Conservation (phyloP, 2,113 vertebrate genomes). For the Dolichallabes microphthalmus region DNA sequence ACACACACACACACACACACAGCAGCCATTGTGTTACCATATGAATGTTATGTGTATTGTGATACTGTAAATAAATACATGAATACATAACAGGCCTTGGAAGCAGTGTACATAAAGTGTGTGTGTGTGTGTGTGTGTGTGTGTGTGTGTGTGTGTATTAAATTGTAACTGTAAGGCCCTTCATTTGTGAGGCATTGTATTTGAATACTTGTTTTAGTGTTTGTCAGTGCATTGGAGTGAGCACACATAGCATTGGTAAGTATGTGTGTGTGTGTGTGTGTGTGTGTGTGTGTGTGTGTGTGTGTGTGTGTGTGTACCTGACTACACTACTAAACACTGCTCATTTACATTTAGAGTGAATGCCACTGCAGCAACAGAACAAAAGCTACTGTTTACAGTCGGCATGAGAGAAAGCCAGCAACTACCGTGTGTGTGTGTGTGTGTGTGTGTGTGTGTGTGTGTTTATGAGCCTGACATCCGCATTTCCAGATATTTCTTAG, state of each 20-base stretch:
- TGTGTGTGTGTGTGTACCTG: constrained; percentile 57
- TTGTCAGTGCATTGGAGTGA: constrained; percentile 24
- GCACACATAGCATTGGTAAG: constrained; percentile 20
- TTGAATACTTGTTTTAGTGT: constrained; percentile 33
- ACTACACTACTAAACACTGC: constrained; percentile 66
- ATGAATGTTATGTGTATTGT: not conserved
- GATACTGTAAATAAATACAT: not conserved
- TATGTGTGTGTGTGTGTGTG: constrained; percentile 4
- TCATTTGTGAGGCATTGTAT: constrained; percentile 18
- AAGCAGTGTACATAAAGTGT: constrained; percentile 12
- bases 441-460: constrained; percentile 21
- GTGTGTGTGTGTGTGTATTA: constrained; percentile 29
- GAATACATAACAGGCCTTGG: not conserved
- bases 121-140: constrained; percentile 18
- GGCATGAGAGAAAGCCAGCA: constrained; percentile 59
- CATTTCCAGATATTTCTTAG: constrained; percentile 53
- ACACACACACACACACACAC: not conserved
- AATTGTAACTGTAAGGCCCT: not conserved
- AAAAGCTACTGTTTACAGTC: constrained; percentile 64
- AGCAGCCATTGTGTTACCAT: not conserved
- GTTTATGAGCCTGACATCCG: constrained; percentile 46
- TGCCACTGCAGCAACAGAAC: constrained; percentile 63
- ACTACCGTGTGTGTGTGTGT: constrained; percentile 55
- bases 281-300: constrained; percentile 24
- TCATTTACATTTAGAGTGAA: constrained; percentile 83